Percentiles rank a stretch among this genome's conserved stretches.
Conservation (phyloP, 2,888 invertebrate genomes). For the Himalopsyche anomala region DNA sequence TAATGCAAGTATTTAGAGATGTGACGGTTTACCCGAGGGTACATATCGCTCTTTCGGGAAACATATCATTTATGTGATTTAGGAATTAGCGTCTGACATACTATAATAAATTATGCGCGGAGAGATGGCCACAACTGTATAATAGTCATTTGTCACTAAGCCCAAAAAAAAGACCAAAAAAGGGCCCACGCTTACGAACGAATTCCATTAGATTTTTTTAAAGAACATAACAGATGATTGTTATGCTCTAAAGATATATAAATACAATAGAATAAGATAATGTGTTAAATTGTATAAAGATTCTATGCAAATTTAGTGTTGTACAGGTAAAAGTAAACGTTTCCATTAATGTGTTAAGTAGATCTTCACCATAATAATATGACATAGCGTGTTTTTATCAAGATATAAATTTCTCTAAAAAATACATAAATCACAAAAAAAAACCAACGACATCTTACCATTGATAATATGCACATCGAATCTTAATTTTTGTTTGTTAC, state of each 20-base stretch:
- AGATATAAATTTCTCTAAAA: neutral
- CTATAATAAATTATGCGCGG: conserved; percentile 11
- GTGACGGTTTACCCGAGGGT: conserved; percentile 34
- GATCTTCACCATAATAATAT: too few relatives aligned
- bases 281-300: conserved; percentile 4
- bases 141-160: conserved; percentile 4
- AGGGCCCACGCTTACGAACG: neutral
- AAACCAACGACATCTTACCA: neutral
- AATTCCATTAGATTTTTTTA: conserved; percentile 8
- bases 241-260: too few relatives aligned
- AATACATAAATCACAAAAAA: neutral
- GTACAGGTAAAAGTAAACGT: neutral
- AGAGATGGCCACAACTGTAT: neutral
- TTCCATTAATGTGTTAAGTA: too few relatives aligned
- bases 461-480: conserved; percentile 20
- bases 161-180: conserved; percentile 3
- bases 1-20: conserved; percentile 34
- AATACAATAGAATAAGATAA: neutral
- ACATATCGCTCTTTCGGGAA: conserved; percentile 31
- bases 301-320: neutral
- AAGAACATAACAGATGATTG: too few relatives aligned
- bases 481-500: neutral
- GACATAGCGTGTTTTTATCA: neutral
- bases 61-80: conserved; percentile 49
- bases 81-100: conserved; percentile 19